Evolutionary conservation across 2,113 vertebrate species (phyloP), one percentile per base, ranked within the genome.

Genomic region (Cinclus mexicanus): DNA sequence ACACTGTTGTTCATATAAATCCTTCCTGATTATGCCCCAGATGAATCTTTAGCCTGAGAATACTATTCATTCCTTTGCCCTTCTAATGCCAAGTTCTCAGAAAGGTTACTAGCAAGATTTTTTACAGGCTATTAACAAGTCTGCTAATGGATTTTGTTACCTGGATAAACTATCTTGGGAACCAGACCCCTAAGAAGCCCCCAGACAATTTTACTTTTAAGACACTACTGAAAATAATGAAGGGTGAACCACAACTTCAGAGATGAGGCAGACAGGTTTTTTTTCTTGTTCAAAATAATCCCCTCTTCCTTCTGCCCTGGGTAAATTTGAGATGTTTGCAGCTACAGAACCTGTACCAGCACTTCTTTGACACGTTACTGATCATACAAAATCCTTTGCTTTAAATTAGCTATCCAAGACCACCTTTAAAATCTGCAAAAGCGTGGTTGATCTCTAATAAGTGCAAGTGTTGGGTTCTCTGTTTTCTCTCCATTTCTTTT

Each of bases 1-100:
- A 28, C 29, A 5, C 5, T 44, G 7, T 53, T 1, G 1, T 44
- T 25, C 17, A 4, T 23, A 7, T 3, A 50, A 61, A 4, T 65
- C 15, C 65, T 2, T 72, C 22, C 17, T 49, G 19, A 8, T 53
- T 70, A 13, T 25, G 35, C 8, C 13, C 16, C 31, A 31, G n/a
- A 8, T 72, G 14, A 49, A 41, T 37, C 50, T 65, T 61, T 20
- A 76, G 7, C 26, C 42, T 56, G 37, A 46, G 10, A 19, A 7
- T n/a, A 10, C 12, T 35, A 4, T 42, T 83, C 11, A 25, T 77
- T 63, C 7, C 6, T 80, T 83, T 68, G 11, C 11, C 33, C 11
- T 5, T 46, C 20, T 59, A 1, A 26, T 57, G 12, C 14, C 31
- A 28, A 50, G 8, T 52, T 69, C 50, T 10, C 50, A 52, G 26